These are phyloP conservation scores for Arothron firmamentum DNA, from an alignment of 2,113 vertebrate genomes.

Conservation along the genomic window DNA sequence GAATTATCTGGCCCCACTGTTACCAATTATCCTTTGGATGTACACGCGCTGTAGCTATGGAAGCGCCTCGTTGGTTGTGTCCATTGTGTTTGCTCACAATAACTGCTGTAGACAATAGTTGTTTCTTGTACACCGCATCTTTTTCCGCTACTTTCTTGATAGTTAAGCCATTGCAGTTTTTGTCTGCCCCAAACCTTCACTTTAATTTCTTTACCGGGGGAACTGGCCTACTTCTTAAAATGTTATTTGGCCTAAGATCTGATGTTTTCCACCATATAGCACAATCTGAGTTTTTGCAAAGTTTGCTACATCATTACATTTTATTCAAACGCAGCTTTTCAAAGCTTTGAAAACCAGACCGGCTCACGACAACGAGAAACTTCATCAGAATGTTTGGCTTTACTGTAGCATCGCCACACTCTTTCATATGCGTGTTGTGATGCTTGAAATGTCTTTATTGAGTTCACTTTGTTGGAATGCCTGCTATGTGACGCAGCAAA, in stretches of 20 bases:
- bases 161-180: slow-evolving; percentile 25
- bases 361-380: slow-evolving; percentile 12
- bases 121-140: slow-evolving; percentile 55
- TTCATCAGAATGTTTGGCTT: slow-evolving; percentile 1
- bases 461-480: background rate
- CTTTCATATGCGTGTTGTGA: background rate
- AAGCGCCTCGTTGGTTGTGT: slow-evolving; percentile 55
- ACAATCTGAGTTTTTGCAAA: slow-evolving; percentile 26
- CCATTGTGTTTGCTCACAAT: slow-evolving; percentile 67
- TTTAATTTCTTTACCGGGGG: slow-evolving; percentile 14
- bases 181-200: slow-evolving; percentile 13
- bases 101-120: slow-evolving; percentile 70
- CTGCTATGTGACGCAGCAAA: background rate
- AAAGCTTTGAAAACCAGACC: slow-evolving; percentile 5
- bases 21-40: slow-evolving; percentile 74
- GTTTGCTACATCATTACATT: slow-evolving; percentile 25
- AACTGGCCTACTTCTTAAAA: slow-evolving; percentile 43
- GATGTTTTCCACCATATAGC: slow-evolving; percentile 22
- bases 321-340: slow-evolving; percentile 1
- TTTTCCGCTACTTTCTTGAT: slow-evolving; percentile 6
- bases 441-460: background rate
- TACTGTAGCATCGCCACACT: background rate
- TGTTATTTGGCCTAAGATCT: slow-evolving; percentile 33
- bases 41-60: slow-evolving; percentile 68
- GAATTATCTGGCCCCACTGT: slow-evolving; percentile 71